A percentile compares a stretch with the other conserved stretches of the same genome.
Evolutionary conservation across 1,140 invertebrate genomes (phyloP).

Genomic region (Babylonia areolata): DNA sequence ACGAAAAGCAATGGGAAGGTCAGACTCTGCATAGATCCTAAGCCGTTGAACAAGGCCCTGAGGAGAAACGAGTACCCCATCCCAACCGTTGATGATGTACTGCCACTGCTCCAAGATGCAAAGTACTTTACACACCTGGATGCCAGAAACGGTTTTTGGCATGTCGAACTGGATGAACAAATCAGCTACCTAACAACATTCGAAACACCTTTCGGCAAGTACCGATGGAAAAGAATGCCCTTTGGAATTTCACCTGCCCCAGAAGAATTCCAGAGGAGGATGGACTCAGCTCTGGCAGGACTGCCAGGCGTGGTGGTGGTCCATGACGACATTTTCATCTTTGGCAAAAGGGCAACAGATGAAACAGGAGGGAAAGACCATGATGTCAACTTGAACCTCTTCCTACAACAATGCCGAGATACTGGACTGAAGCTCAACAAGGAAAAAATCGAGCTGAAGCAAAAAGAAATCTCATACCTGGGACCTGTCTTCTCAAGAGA

Average conservation of each 20-base stretch:
- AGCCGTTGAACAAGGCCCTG: constrained; percentile 52
- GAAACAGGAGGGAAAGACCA: constrained; percentile 34
- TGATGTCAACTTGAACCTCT: constrained; percentile 39
- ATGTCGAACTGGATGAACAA: background rate
- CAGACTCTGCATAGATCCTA: constrained; percentile 50
- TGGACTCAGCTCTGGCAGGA: background rate
- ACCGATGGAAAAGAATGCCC: constrained; percentile 66
- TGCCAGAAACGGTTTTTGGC: constrained; percentile 21
- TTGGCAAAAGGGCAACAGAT: constrained; percentile 42
- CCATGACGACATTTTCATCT: constrained; percentile 64
- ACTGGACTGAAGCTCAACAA: constrained; percentile 42
- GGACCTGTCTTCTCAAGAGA: constrained; percentile 40
- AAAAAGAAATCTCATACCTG: constrained; percentile 38
- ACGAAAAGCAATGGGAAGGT: constrained; percentile 41
- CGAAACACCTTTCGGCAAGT: constrained; percentile 64
- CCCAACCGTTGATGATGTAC: constrained; percentile 48
- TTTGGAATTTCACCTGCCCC: constrained; percentile 61
- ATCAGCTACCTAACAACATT: background rate
- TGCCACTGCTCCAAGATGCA: constrained; percentile 37
- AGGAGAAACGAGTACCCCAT: constrained; percentile 51
- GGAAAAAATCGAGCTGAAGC: constrained; percentile 37
- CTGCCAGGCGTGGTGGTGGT: constrained; percentile 6
- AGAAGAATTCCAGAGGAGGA: constrained; percentile 13
- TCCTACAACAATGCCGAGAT: constrained; percentile 42
- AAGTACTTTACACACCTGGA: constrained; percentile 40